Base-by-base conservation (phyloP, 2,888 invertebrate species). In the Desoria tigrina region DNA sequence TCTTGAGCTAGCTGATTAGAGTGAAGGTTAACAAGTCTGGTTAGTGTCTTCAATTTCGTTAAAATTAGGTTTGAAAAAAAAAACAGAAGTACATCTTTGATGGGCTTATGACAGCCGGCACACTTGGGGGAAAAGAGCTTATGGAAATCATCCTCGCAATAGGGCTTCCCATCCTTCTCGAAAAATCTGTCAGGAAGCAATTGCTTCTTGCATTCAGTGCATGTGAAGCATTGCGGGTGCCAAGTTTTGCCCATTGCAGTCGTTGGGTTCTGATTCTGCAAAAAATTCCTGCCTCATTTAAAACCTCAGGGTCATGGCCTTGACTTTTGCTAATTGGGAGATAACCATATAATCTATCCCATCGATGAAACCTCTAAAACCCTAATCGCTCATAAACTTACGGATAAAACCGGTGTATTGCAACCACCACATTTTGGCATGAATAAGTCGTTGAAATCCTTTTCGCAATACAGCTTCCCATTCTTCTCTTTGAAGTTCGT, bases 371-470 rank as follows among this genome's bases (percentile, higher is more conserved):
- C n/a, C n/a, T n/a, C n/a, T n/a, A n/a, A n/a, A n/a, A n/a, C n/a
- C n/a, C n/a, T n/a, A 32, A 32, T 32, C 11, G 11, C 32, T 7
- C 6, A 32, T 32, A 54, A 32, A 58, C 58, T 26, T 49, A 58
- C 58, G 9, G 42, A 24, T 4, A 58, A 42, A 51, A 75, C 71
- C 0, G 75, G 75, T 2, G 61, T 66, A 11, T 66, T 65, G 50
- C 75, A 75, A 24, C 65, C 61, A 11, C 62, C 69, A 65, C 75
- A 75, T 61, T 75, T 75, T 2, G 75, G 75, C 69, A 72, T 68
- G 59, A 71, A 75, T 39, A 66, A 50, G 57, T 75, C 69, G 59
- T 75, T 74, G 64, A 65, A 75, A 63, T 73, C 74, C 51, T 69
- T 66, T 59, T 70, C 71, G 54, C 74, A 74, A 51, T 69, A 73